These are phyloP conservation scores for Hydractinia echinata DNA, from an alignment of 30 jellyfish, hydroid and myxozoan species.

Conservation along the genomic window DNA sequence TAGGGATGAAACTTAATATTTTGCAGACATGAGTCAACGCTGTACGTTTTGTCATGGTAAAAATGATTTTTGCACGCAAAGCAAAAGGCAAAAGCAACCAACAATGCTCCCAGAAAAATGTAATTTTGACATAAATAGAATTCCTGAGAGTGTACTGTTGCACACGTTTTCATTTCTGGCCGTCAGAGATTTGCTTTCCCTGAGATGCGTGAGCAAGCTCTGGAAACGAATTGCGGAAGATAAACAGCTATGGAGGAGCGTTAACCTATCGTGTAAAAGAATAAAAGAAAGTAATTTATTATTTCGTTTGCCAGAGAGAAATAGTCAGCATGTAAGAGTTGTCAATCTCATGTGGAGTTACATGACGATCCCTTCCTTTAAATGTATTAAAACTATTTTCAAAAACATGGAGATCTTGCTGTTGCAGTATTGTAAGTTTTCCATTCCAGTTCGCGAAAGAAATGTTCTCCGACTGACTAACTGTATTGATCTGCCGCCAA, in stretches of 20 bases:
- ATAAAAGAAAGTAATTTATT: background rate
- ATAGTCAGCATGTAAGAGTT: constrained; percentile 4
- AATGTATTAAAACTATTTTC: background rate
- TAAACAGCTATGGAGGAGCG: constrained; percentile 23
- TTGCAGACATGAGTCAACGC: background rate
- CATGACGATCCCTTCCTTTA: constrained; percentile 11
- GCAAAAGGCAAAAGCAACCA: background rate
- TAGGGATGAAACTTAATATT: too few relatives aligned
- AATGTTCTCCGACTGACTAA: background rate
- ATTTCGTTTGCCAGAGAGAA: background rate
- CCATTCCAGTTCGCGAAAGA: constrained; percentile 5
- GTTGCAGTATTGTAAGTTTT: constrained; percentile 8
- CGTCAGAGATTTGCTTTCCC: background rate
- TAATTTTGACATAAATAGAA: background rate
- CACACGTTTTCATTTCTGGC: constrained; percentile 18
- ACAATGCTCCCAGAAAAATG: background rate
- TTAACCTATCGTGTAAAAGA: constrained; percentile 24
- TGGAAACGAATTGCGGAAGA: constrained; percentile 36
- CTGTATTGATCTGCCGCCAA: background rate
- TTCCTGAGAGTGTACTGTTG: constrained; percentile 16
- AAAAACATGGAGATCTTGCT: constrained; percentile 5
- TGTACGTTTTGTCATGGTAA: constrained; percentile 31
- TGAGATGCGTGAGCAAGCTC: background rate
- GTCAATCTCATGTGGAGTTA: constrained; percentile 31
- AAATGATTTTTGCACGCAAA: constrained; percentile 13